Evolutionary conservation across 2,797 vertebrate species (phyloP).

Genomic region (Miichthys miiuy): DNA sequence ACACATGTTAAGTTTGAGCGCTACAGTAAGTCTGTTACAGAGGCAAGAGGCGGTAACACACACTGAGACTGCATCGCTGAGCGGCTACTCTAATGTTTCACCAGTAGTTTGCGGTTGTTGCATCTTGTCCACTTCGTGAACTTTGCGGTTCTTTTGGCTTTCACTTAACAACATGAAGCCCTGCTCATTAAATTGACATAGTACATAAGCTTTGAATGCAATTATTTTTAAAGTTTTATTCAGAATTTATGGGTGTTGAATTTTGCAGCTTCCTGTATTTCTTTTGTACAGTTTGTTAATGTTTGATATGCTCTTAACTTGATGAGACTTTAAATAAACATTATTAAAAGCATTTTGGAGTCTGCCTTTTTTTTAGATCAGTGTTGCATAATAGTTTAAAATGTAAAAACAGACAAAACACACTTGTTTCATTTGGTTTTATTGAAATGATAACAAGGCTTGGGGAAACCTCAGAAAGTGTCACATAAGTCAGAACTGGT

Average conservation of each 20-base stretch:
- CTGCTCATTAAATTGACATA: neutral
- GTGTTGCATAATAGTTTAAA: neutral
- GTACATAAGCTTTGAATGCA: neutral
- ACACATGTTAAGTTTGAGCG: neutral
- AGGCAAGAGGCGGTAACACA: neutral
- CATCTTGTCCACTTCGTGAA: neutral
- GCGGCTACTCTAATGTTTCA: neutral
- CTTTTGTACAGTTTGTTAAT: slow-evolving; percentile 32
- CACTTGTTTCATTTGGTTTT: slow-evolving; percentile 56
- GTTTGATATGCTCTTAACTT: slow-evolving; percentile 40
- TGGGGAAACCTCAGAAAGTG: slow-evolving; percentile 36
- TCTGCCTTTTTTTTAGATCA: neutral
- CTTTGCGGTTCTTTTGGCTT: too few species aligned
- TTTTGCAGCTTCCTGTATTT: neutral
- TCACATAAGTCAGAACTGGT: slow-evolving; percentile 24
- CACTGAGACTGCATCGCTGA: neutral
- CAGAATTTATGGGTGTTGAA: neutral
- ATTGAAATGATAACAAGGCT: slow-evolving; percentile 57
- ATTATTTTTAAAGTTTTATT: neutral
- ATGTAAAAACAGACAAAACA: slow-evolving; percentile 7
- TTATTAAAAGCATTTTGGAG: neutral
- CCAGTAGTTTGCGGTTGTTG: neutral
- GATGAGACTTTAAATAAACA: slow-evolving; percentile 58
- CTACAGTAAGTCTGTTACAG: neutral
- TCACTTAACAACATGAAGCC: neutral